A percentile compares a stretch with the other conserved stretches of the same genome.
Evolutionary conservation across 2,888 invertebrate species (phyloP).

Genomic region (Spodoptera exigua): DNA sequence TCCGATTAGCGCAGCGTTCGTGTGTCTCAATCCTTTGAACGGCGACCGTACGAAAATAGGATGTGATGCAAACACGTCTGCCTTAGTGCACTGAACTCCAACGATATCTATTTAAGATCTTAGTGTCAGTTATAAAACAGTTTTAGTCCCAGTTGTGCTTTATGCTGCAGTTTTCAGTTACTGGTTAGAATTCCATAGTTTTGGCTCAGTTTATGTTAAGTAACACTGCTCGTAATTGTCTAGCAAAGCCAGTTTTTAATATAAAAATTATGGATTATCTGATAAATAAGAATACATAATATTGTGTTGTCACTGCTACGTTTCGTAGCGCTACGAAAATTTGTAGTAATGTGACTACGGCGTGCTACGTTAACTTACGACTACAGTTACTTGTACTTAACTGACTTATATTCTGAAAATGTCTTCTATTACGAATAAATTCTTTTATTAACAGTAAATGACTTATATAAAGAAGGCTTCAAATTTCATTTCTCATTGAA

Average conservation of each 20-base stretch:
- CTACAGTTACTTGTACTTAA: not conserved
- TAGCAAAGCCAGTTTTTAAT: too few species aligned
- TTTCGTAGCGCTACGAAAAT: conserved; percentile 20
- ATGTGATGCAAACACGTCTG: conserved; percentile 54
- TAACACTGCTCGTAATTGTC: too few species aligned
- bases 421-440: conserved; percentile 32
- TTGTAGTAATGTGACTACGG: conserved; percentile 32
- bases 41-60: conserved; percentile 60
- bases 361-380: not conserved
- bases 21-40: conserved; percentile 53
- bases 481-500: conserved; percentile 47
- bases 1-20: conserved; percentile 16
- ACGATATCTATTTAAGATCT: conserved; percentile 42
- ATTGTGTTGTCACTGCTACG: conserved; percentile 3
- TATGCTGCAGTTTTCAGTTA: not conserved
- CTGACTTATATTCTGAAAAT: conserved; percentile 5
- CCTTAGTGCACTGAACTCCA: conserved; percentile 58
- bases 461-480: conserved; percentile 36
- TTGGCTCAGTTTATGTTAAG: not conserved
- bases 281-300: too few species aligned
- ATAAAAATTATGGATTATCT: too few species aligned
- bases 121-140: not conserved
- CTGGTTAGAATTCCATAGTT: not conserved
- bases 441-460: conserved; percentile 23
- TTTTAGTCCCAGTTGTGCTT: not conserved